phyloP scores from a whole-genome alignment of 2,113 vertebrate species.

The Tiliqua scincoides region DNA sequence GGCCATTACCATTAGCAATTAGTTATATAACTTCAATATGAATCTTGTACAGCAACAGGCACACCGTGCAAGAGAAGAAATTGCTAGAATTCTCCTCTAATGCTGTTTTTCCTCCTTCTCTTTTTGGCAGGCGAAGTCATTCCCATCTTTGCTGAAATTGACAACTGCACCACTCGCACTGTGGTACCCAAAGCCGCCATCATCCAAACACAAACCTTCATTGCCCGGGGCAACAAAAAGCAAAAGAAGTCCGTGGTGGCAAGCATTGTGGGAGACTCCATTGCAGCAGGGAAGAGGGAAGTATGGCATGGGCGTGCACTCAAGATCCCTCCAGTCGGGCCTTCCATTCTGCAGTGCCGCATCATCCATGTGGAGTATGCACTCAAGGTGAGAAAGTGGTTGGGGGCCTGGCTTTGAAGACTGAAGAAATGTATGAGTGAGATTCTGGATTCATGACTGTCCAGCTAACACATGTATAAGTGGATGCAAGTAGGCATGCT shows the following conservation, averaged over 20 bases:
- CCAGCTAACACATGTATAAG: neutral
- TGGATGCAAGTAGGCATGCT: neutral
- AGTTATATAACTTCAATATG: no score
- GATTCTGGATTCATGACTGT: no score
- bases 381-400: slow-evolving; percentile 82
- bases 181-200: slow-evolving; percentile 90
- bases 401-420: no score
- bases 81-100: no score
- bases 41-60: neutral
- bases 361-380: slow-evolving; percentile 94
- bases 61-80: neutral
- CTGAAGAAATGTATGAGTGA: no score
- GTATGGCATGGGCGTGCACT: slow-evolving; percentile 92
- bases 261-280: slow-evolving; percentile 82
- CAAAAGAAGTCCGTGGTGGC: slow-evolving; percentile 91
- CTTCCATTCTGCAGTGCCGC: slow-evolving; percentile 92
- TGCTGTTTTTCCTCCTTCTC: neutral
- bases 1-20: no score
- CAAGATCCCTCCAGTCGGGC: slow-evolving; percentile 92
- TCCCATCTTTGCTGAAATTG: slow-evolving; percentile 92
- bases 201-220: slow-evolving; percentile 94
- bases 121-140: slow-evolving; percentile 89
- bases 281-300: slow-evolving; percentile 79
- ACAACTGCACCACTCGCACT: slow-evolving; percentile 86
- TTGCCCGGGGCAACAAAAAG: slow-evolving; percentile 90